Evolutionary conservation across 2,113 vertebrate species (phyloP), one percentile per base, ranked within the genome.

Genomic region (Alectura lathami): DNA sequence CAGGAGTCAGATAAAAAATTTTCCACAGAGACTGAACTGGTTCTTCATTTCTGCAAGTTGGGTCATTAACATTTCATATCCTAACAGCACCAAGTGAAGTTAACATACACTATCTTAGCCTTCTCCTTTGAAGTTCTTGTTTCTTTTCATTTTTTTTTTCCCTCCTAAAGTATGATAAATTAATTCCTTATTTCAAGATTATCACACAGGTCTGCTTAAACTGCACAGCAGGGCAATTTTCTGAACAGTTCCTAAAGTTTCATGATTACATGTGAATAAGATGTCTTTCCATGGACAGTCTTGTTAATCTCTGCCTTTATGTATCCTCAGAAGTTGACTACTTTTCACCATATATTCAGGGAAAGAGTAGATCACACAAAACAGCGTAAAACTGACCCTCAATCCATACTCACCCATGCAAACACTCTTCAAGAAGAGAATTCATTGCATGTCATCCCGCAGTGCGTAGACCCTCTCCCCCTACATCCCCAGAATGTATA

Each of bases 401-500:
- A 74, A 8, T 40, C 50, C 32, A 43, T 20, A 15, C 26, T 74
- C 22, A 27, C 3, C 5, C 29, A 23, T 74, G 24, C 9, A 88
- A 80, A 26, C 11, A 21, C 13, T 67, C 72, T 69, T 62, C 23
- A 6, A 20, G 47, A 91, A 68, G 12, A 54, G 8, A 80, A 74
- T 42, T 81, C 18, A 27, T 42, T 7, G 4, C 6, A 45, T 2
- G 8, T 36, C 36, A 54, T 23, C 6, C 11, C 11, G 5, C 24
- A 60, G 51, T 4, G 48, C 4, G 1, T 22, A 50, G 5, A 0
- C 29, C 5, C 18, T 75, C 24, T 69, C 17, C 34, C 5, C 3
- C 7, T 14, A 42, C 15, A 51, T 9, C 15, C 15, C n/a, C 1
- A 0, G n/a, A 21, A 27, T 26, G 29, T 69, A 62, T 0, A 8